These are phyloP conservation scores for Aelia acuminata DNA, from an alignment of 2,888 invertebrate species.

Conservation along the genomic window DNA sequence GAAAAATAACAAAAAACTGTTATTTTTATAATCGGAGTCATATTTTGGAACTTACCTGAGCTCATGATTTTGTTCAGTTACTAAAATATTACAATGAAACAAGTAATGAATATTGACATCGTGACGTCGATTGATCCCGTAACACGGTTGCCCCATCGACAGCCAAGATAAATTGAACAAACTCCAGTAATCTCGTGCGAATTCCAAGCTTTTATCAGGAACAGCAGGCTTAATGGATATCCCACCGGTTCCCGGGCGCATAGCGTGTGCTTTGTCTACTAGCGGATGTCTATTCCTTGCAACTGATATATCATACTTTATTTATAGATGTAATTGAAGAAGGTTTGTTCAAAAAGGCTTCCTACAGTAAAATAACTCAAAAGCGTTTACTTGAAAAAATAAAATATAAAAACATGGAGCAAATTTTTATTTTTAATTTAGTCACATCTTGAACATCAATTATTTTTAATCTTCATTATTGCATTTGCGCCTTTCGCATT, in stretches of 20 bases:
- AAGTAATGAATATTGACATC: background rate
- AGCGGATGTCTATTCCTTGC: background rate
- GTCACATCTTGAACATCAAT: too few relatives aligned
- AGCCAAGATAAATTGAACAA: conserved; percentile 6
- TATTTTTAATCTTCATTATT: too few relatives aligned
- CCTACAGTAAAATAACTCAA: too few relatives aligned
- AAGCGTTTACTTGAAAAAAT: too few relatives aligned
- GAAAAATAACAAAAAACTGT: background rate
- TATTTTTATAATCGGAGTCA: background rate
- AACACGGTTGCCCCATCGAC: background rate
- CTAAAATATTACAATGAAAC: background rate
- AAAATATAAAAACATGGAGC: too few relatives aligned
- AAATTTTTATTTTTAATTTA: too few relatives aligned
- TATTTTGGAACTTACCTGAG: background rate
- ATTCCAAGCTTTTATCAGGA: background rate
- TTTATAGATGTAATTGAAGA: background rate
- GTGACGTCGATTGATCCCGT: background rate
- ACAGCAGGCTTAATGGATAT: background rate
- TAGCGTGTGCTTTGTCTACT: background rate
- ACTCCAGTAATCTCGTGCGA: background rate
- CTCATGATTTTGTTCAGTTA: background rate
- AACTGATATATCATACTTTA: background rate
- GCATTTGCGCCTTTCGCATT: too few relatives aligned
- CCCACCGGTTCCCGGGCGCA: background rate
- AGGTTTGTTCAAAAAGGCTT: too few relatives aligned